Evolutionary conservation across 2,113 vertebrate genomes (phyloP).

Genomic region (Anthoscopus minutus): DNA sequence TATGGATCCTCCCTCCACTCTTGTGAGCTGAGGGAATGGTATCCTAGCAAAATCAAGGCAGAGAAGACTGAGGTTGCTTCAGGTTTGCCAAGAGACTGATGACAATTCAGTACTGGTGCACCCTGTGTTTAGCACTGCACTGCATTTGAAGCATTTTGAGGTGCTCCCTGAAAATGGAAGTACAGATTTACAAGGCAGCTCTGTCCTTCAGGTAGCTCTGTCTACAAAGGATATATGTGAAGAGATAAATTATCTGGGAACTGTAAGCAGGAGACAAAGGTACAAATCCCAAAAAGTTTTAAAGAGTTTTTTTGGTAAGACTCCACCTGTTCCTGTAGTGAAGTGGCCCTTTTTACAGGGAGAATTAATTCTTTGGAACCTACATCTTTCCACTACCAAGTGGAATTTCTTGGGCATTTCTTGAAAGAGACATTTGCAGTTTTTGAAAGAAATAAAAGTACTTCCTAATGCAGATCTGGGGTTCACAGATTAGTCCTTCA

Average conservation of each 20-base stretch:
- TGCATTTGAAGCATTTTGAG: neutral
- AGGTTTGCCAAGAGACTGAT: neutral
- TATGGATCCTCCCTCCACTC: neutral
- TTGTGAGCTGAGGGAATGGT: neutral
- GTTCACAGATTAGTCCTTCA: neutral
- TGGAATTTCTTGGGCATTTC: neutral
- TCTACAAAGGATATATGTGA: neutral
- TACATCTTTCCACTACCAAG: neutral
- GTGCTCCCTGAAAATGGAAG: neutral
- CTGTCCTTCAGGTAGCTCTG: neutral
- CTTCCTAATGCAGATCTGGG: neutral
- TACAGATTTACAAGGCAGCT: neutral
- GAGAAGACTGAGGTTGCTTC: neutral
- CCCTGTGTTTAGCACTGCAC: neutral
- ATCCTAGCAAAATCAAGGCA: neutral
- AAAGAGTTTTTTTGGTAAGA: neutral
- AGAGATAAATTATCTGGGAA: neutral
- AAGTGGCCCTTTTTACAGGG: neutral
- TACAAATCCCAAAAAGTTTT: neutral
- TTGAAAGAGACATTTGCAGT: neutral
- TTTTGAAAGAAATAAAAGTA: neutral
- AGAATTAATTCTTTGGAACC: neutral
- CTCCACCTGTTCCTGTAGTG: neutral
- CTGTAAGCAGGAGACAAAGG: neutral
- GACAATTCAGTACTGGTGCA: neutral